Conservation (phyloP, 2,797 vertebrate genomes). For the Spinibarbus caldwelli region DNA sequence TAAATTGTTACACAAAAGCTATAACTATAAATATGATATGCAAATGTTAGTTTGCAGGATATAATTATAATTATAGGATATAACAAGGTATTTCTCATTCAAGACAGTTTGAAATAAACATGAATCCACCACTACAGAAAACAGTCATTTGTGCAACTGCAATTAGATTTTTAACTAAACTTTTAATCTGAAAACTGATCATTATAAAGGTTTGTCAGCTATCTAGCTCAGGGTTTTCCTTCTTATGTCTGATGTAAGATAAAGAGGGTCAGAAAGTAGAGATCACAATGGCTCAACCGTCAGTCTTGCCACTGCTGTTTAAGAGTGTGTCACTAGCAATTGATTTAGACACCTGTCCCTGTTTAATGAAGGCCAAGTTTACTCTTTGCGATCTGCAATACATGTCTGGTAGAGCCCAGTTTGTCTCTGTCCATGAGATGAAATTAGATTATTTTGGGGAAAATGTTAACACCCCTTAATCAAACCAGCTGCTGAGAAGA, state of each 20-base stretch:
- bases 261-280: constrained; percentile 9
- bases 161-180: neutral
- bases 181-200: neutral
- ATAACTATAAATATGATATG: neutral
- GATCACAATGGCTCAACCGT: constrained; percentile 1
- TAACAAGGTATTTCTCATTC: neutral
- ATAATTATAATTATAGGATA: too few relatives aligned
- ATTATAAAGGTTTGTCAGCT: neutral
- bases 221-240: neutral
- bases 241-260: constrained; percentile 9
- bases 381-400: neutral
- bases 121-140: neutral
- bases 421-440: neutral
- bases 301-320: constrained; percentile 4
- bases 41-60: neutral
- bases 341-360: constrained; percentile 64
- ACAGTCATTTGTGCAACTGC: neutral
- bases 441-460: neutral
- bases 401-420: neutral
- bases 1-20: neutral
- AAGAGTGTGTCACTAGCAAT: constrained; percentile 59
- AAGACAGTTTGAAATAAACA: neutral
- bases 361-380: constrained; percentile 61
- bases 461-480: neutral
- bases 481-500: neutral